Evolutionary conservation across 2,888 invertebrate genomes (phyloP).

Genomic region (Ophion costatus): DNA sequence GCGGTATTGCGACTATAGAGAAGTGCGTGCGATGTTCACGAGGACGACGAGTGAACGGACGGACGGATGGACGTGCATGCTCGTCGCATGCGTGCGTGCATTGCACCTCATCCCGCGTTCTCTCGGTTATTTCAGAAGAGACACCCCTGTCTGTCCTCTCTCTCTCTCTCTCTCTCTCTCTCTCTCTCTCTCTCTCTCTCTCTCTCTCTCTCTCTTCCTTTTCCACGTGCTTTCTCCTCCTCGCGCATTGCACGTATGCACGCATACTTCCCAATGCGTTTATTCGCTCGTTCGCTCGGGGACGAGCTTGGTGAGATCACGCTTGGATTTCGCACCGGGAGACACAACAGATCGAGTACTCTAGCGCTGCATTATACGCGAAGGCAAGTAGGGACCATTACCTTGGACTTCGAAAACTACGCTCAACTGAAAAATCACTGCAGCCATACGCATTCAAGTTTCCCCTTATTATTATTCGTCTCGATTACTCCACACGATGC

Average conservation of each 20-base stretch:
- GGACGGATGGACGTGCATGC: constrained; percentile 55
- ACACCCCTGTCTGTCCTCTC: constrained; percentile 65
- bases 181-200: constrained; percentile 12
- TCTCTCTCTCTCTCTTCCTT: constrained; percentile 1
- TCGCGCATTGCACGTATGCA: constrained; percentile 1
- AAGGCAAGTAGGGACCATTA: not conserved
- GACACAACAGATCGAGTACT: constrained; percentile 24
- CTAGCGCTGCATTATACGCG: not conserved
- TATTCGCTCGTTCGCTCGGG: constrained; percentile 40
- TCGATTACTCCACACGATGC: no score
- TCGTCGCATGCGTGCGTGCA: constrained; percentile 72
- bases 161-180: not conserved
- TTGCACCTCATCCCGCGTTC: constrained; percentile 76
- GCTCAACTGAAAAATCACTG: not conserved
- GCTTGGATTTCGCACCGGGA: constrained; percentile 31
- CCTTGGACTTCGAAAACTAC: not conserved
- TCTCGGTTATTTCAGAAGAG: constrained; percentile 77
- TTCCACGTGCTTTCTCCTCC: not conserved
- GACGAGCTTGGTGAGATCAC: constrained; percentile 45
- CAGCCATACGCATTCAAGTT: no score
- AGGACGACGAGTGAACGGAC: constrained; percentile 62
- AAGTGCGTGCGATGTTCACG: constrained; percentile 54
- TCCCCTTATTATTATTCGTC: no score
- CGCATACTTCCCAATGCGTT: constrained; percentile 16
- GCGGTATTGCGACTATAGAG: constrained; percentile 34